phyloP scores from a whole-genome alignment of 2,113 vertebrate genomes.

The Phaethornis superciliosus region DNA sequence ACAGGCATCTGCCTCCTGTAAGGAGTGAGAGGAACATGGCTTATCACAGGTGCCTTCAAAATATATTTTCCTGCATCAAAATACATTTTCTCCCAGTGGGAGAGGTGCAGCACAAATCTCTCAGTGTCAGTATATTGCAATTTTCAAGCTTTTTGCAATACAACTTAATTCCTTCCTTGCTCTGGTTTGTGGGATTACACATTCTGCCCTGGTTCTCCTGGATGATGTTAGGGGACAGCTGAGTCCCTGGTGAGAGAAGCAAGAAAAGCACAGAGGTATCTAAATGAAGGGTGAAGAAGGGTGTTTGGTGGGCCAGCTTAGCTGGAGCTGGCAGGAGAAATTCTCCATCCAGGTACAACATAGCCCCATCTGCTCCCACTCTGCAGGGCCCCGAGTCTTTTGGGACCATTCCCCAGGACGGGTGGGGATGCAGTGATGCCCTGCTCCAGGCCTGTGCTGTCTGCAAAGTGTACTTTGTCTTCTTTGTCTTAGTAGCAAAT shows the following conservation, averaged over 20 bases:
- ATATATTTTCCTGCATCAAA: not conserved
- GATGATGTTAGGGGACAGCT: not conserved
- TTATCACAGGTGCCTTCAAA: not conserved
- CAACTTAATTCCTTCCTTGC: rapidly evolving
- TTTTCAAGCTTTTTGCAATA: not conserved
- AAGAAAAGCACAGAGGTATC: not conserved
- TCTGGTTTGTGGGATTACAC: not conserved
- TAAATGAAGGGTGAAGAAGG: not conserved
- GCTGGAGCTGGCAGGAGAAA: not conserved
- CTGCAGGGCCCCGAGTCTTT: not conserved
- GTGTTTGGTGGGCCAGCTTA: not conserved
- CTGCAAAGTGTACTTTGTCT: rapidly evolving
- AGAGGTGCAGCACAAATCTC: not conserved
- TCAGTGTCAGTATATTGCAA: not conserved
- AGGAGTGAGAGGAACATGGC: not conserved
- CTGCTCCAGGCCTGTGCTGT: not conserved
- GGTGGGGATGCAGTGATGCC: not conserved
- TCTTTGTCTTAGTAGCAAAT: not conserved
- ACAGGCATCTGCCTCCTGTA: not conserved
- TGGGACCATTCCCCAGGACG: not conserved
- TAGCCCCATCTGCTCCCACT: rapidly evolving
- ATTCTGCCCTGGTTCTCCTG: not conserved
- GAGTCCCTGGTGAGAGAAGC: not conserved
- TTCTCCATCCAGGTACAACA: not conserved
- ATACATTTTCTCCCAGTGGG: not conserved